phyloP scores from a whole-genome alignment of 2,797 vertebrate species.

The Euthynnus affinis region DNA sequence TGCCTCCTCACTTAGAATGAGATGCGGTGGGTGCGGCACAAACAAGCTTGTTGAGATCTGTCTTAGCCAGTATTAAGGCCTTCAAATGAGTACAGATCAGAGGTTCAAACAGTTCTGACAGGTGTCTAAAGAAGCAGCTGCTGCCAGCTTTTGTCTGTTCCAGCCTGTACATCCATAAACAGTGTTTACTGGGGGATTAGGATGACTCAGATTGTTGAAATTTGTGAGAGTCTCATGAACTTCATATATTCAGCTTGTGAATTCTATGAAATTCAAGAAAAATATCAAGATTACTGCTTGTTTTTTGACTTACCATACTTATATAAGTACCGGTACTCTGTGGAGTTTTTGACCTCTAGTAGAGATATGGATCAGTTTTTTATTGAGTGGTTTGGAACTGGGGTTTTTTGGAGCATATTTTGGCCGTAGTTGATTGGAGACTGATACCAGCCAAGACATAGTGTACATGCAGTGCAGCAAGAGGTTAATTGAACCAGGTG shows the following conservation, averaged over 20 bases:
- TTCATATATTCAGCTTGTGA: background rate
- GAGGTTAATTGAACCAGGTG: too few relatives aligned
- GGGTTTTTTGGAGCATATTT: too few relatives aligned
- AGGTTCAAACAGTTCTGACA: constrained; percentile 69
- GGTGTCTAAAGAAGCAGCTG: constrained; percentile 67
- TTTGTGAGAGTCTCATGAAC: constrained; percentile 9
- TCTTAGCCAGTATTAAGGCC: constrained; percentile 52
- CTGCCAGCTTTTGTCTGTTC: constrained; percentile 32
- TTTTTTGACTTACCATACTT: constrained; percentile 5
- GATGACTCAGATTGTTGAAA: constrained; percentile 35
- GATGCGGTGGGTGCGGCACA: constrained; percentile 52
- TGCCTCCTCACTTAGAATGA: constrained; percentile 44
- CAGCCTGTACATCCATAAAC: constrained; percentile 39
- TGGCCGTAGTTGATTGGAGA: too few relatives aligned
- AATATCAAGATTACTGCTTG: background rate
- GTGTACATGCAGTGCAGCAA: too few relatives aligned
- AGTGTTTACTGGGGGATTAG: constrained; percentile 42
- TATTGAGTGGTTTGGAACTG: too few relatives aligned
- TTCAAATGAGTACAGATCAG: constrained; percentile 76
- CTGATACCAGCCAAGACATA: too few relatives aligned
- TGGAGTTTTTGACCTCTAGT: too few relatives aligned
- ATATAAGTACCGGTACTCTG: background rate
- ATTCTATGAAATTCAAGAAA: constrained; percentile 11
- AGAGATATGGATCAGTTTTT: too few relatives aligned
- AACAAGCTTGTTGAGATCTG: constrained; percentile 54